These are phyloP conservation scores for Sitophilus oryzae DNA, from an alignment of 1,140 invertebrate genomes.

Conservation along the genomic window DNA sequence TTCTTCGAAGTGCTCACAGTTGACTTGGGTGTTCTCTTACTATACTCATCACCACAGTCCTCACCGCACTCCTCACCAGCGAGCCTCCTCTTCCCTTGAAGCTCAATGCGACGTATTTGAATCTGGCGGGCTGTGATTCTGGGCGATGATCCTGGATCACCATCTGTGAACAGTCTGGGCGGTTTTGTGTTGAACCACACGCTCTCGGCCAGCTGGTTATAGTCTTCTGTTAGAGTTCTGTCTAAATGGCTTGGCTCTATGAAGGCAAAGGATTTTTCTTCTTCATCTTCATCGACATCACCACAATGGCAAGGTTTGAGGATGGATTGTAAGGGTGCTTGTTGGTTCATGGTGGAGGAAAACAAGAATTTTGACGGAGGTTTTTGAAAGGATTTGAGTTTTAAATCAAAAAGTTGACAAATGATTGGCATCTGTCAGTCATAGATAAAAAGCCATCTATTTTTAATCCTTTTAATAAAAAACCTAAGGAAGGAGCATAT, in stretches of 20 bases:
- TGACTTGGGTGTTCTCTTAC: not conserved
- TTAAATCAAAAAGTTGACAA: too few relatives aligned
- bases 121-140: constrained; percentile 17
- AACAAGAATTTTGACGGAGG: too few relatives aligned
- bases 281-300: constrained; percentile 6
- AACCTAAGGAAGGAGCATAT: too few relatives aligned
- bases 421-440: too few relatives aligned
- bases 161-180: constrained; percentile 9
- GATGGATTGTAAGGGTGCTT: not conserved
- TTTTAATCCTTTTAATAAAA: too few relatives aligned
- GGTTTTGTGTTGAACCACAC: constrained; percentile 22
- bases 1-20: constrained; percentile 17
- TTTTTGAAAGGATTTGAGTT: too few relatives aligned
- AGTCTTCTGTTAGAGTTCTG: constrained; percentile 4
- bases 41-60: not conserved
- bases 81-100: constrained; percentile 17
- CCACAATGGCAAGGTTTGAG: constrained; percentile 10
- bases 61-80: constrained; percentile 10
- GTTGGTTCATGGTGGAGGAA: not conserved
- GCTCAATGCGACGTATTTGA: constrained; percentile 19
- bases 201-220: constrained; percentile 7
- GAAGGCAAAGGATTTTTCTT: constrained; percentile 16
- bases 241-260: constrained; percentile 15
- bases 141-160: not conserved
- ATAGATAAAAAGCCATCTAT: too few relatives aligned